Evolutionary conservation across 2,113 vertebrate species (phyloP).

Genomic region (Porphyrio hochstetteri): DNA sequence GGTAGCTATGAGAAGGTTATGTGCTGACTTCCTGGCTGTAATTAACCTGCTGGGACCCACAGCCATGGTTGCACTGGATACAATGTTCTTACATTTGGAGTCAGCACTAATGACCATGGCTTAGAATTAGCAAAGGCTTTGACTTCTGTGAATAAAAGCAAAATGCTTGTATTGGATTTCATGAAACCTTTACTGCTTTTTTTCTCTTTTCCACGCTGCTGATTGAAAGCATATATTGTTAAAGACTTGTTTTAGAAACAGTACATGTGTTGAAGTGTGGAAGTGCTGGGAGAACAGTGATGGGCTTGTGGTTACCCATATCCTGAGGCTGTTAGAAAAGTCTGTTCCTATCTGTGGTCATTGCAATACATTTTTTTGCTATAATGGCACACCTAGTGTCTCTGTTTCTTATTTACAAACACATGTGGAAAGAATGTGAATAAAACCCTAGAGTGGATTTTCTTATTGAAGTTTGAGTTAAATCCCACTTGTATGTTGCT

Average conservation of each 20-base stretch:
- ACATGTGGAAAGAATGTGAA: not conserved
- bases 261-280: not conserved
- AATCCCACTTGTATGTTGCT: not conserved
- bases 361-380: not conserved
- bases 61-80: not conserved
- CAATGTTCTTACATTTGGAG: not conserved
- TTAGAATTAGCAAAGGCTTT: not conserved
- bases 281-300: not conserved
- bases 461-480: not conserved
- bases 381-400: not conserved
- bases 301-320: not conserved
- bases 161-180: not conserved
- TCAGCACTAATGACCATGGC: not conserved
- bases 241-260: not conserved
- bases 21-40: not conserved
- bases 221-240: not conserved
- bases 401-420: not conserved
- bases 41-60: fast-evolving
- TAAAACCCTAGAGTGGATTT: not conserved
- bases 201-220: not conserved
- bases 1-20: fast-evolving
- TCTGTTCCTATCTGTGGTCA: not conserved
- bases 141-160: not conserved
- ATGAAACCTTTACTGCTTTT: not conserved
- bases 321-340: not conserved